Conservation (phyloP, 2,888 invertebrate genomes). For the Deilephila elpenor region DNA sequence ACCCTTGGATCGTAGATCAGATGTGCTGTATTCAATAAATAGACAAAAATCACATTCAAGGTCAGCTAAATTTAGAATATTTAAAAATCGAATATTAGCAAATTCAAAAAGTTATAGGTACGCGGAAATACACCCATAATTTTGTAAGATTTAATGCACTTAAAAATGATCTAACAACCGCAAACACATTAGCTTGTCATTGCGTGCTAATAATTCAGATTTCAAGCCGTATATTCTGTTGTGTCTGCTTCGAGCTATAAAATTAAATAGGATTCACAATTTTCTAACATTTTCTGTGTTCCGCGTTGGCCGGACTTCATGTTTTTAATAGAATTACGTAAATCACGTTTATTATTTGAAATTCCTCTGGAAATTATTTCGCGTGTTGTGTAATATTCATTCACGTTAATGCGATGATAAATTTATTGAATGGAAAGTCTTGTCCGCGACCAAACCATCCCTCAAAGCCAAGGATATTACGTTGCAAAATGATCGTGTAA, state of each 20-base stretch:
- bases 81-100: not conserved
- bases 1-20: too few relatives aligned
- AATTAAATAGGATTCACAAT: slow-evolving; percentile 8
- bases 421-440: not conserved
- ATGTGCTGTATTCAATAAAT: too few relatives aligned
- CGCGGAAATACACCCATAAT: too few relatives aligned
- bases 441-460: too few relatives aligned
- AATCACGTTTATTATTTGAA: not conserved
- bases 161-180: too few relatives aligned
- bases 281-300: not conserved
- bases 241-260: slow-evolving; percentile 12
- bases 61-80: not conserved
- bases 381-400: not conserved
- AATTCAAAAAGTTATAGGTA: not conserved
- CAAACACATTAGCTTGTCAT: not conserved
- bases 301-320: slow-evolving; percentile 13
- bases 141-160: too few relatives aligned
- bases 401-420: not conserved
- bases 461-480: not conserved
- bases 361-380: slow-evolving; percentile 1
- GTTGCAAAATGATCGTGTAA: slow-evolving; percentile 2
- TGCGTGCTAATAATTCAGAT: not conserved
- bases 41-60: too few relatives aligned
- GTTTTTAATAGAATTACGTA: slow-evolving; percentile 21
- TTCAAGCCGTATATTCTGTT: not conserved